phyloP scores from a whole-genome alignment of 1,140 invertebrate species.

The Diachasma alloeum region DNA sequence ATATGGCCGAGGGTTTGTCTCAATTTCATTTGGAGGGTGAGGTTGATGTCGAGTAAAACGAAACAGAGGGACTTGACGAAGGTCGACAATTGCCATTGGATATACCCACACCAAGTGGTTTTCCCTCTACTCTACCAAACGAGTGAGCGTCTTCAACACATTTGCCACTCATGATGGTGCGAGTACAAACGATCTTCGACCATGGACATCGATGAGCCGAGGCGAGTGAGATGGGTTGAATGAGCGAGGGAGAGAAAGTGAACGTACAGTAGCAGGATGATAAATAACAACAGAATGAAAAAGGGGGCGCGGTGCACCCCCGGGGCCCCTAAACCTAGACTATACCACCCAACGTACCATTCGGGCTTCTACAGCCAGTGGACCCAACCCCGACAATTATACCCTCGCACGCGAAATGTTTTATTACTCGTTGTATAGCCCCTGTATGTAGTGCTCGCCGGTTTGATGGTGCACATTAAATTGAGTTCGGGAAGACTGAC shows the following conservation, averaged over 20 bases:
- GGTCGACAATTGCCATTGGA: slow-evolving; percentile 34
- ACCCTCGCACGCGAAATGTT: slow-evolving; percentile 61
- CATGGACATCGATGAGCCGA: background rate
- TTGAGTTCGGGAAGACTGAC: background rate
- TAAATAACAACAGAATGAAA: slow-evolving; percentile 63
- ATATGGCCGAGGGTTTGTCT: background rate
- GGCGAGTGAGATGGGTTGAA: slow-evolving; percentile 8
- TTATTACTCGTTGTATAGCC: slow-evolving; percentile 61
- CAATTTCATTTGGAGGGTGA: background rate
- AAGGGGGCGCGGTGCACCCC: slow-evolving; percentile 59
- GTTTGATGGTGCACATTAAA: background rate
- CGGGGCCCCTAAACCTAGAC: slow-evolving; percentile 61
- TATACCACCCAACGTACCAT: slow-evolving; percentile 41
- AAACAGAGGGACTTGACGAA: slow-evolving; percentile 48
- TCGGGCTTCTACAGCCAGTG: slow-evolving; percentile 36
- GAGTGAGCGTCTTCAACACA: background rate
- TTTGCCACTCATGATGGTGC: background rate
- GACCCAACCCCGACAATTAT: slow-evolving; percentile 59
- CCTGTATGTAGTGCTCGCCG: slow-evolving; percentile 33
- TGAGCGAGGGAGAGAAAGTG: slow-evolving; percentile 16
- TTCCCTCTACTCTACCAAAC: background rate
- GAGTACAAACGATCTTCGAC: slow-evolving; percentile 13
- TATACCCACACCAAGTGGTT: background rate
- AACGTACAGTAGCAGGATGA: slow-evolving; percentile 32
- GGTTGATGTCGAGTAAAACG: slow-evolving; percentile 4